A percentile compares a stretch with the other conserved stretches of the same genome.
These are phyloP conservation scores for Antitype chi DNA, from an alignment of 2,888 invertebrate genomes.

Conservation along the genomic window DNA sequence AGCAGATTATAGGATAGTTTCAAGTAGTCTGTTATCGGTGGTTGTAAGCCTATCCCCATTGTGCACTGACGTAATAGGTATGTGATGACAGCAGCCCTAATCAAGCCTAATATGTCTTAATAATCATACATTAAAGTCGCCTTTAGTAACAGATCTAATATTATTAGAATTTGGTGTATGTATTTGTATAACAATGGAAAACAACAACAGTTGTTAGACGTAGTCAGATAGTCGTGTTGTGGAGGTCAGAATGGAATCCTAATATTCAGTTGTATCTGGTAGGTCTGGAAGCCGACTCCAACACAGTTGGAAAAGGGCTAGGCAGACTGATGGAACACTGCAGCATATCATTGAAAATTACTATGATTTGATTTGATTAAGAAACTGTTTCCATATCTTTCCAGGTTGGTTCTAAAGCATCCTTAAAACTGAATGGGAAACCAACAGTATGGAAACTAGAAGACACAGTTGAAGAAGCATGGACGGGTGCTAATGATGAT, in stretches of 20 bases:
- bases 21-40: no score
- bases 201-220: background rate
- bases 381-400: slow-evolving; percentile 36
- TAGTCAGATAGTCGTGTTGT: background rate
- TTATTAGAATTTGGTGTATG: background rate
- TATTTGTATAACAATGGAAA: background rate
- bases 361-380: background rate
- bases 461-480: slow-evolving; percentile 91
- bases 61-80: background rate
- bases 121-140: background rate
- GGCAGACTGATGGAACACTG: background rate
- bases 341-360: background rate
- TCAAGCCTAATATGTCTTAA: background rate
- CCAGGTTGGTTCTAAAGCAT: slow-evolving; percentile 87
- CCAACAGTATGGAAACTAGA: slow-evolving; percentile 94
- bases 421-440: slow-evolving; percentile 80
- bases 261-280: background rate
- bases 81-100: background rate
- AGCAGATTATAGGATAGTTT: background rate
- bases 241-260: background rate
- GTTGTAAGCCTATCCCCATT: background rate
- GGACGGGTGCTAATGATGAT: slow-evolving; percentile 91
- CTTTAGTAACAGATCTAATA: background rate
- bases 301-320: no score
- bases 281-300: background rate